A percentile compares a stretch with the other conserved stretches of the same genome.
Conservation (phyloP, 2,888 invertebrate genomes). For the Congeria kusceri region DNA sequence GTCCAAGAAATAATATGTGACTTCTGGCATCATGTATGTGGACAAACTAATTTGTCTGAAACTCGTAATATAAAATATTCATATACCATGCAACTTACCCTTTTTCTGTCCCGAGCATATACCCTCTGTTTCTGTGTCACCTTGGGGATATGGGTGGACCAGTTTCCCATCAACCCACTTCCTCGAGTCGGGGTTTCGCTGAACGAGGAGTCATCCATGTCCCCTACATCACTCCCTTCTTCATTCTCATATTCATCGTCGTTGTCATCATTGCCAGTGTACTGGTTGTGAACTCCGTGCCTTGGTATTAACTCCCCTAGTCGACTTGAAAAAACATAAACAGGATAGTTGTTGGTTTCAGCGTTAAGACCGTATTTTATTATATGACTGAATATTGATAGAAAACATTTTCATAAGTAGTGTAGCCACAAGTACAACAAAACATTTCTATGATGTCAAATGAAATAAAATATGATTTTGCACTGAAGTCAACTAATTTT, state of each 20-base stretch:
- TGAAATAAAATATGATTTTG: too few species aligned
- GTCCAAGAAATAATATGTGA: too few species aligned
- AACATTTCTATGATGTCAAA: too few species aligned
- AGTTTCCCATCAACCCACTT: background rate
- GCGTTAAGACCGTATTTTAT: too few species aligned
- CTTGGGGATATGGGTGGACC: conserved; percentile 12
- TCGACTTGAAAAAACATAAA: background rate
- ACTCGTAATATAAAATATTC: background rate
- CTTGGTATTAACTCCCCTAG: background rate
- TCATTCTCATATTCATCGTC: conserved; percentile 15
- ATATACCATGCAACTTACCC: conserved; percentile 26
- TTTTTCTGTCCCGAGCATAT: conserved; percentile 41
- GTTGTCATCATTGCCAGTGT: conserved; percentile 4
- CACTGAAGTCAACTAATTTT: too few species aligned
- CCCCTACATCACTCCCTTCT: conserved; percentile 21
- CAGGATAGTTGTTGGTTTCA: too few species aligned
- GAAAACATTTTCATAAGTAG: too few species aligned
- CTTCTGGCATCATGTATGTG: too few species aligned
- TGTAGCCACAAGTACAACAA: too few species aligned
- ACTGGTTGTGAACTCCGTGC: background rate
- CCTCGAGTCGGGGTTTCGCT: conserved; percentile 10
- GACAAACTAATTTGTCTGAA: background rate
- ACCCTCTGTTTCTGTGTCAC: conserved; percentile 22
- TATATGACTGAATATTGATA: too few species aligned
- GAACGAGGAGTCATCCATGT: conserved; percentile 7